A percentile compares a stretch with the other conserved stretches of the same genome.
These are phyloP conservation scores for Drosophila silvestris DNA, from an alignment of 2,888 invertebrate species.

Conservation along the genomic window DNA sequence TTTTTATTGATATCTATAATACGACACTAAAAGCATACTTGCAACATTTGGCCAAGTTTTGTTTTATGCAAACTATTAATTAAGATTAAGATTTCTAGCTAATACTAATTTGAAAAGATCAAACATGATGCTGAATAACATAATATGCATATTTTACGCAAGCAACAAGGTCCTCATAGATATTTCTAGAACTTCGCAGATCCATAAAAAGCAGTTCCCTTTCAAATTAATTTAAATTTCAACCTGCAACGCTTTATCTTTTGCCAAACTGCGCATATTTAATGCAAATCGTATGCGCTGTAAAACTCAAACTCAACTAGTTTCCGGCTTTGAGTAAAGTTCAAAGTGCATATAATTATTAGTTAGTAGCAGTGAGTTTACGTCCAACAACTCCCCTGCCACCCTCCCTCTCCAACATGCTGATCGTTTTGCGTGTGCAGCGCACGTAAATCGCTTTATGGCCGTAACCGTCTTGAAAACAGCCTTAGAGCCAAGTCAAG, in stretches of 20 bases:
- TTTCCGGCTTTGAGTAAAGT: background rate
- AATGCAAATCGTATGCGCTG: constrained; percentile 29
- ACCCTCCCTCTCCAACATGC: background rate
- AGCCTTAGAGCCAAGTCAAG: constrained; percentile 21
- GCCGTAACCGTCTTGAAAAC: too few relatives aligned
- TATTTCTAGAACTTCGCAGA: background rate
- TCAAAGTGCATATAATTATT: constrained; percentile 57
- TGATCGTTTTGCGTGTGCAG: constrained; percentile 51
- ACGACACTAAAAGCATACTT: too few relatives aligned
- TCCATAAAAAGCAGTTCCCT: background rate
- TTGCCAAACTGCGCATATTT: background rate
- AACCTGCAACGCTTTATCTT: background rate
- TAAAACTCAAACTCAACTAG: constrained; percentile 17
- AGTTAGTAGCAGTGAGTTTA: background rate
- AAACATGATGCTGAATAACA: background rate
- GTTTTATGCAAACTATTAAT: background rate
- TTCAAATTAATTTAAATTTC: background rate
- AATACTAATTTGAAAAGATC: too few relatives aligned
- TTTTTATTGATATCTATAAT: background rate
- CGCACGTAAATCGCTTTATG: constrained; percentile 59
- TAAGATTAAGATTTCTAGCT: background rate
- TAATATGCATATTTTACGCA: background rate
- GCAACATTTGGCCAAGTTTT: background rate
- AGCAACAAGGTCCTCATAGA: too few relatives aligned
- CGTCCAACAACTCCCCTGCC: background rate